Evolutionary conservation across 2,113 vertebrate genomes (phyloP).

Genomic region (Nettapus auritus): DNA sequence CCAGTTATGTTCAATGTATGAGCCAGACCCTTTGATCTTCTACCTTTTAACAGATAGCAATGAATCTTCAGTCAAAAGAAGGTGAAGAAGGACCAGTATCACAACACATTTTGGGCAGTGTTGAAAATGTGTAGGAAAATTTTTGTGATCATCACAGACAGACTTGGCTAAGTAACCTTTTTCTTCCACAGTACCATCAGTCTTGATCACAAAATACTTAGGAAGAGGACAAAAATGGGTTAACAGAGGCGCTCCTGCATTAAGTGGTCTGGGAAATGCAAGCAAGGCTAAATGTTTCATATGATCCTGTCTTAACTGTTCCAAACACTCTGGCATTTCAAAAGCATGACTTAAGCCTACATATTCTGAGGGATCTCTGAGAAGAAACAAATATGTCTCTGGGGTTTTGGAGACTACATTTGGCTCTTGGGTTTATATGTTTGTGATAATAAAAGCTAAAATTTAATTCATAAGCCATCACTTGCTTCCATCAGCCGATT

Average conservation of each 20-base stretch:
- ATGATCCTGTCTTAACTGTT: neutral
- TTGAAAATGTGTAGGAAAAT: neutral
- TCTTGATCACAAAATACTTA: neutral
- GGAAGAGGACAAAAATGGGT: neutral
- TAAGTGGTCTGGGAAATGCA: neutral
- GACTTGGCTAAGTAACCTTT: neutral
- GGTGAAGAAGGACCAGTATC: neutral
- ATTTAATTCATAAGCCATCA: neutral
- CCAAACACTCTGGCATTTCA: neutral
- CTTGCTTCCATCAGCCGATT: neutral
- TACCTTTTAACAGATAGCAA: neutral
- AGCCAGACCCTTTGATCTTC: neutral
- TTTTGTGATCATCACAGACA: neutral
- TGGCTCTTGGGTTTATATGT: neutral
- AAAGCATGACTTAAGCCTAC: neutral
- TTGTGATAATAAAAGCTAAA: neutral
- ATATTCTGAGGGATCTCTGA: neutral
- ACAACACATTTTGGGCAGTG: neutral
- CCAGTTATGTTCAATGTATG: neutral
- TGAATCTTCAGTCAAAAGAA: neutral
- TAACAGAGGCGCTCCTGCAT: neutral
- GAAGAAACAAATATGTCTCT: neutral
- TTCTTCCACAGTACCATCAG: neutral
- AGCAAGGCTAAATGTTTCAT: neutral
- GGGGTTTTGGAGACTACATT: neutral